Percentiles rank a stretch among this genome's conserved stretches.
Evolutionary conservation across 2,888 invertebrate genomes (phyloP).

Genomic region (Sipha maydis): DNA sequence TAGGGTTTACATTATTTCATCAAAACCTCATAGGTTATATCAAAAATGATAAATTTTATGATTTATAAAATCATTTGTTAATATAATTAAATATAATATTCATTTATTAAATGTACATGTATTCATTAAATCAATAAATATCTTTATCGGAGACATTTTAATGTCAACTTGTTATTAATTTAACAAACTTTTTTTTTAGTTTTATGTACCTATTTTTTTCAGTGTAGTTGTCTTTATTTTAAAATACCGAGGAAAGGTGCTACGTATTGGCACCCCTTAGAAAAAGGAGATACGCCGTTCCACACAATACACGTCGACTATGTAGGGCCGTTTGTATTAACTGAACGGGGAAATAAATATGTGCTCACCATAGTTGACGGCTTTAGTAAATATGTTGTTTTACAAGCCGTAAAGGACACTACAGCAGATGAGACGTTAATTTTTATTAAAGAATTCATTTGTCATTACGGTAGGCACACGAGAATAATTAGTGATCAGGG

Average conservation of each 20-base stretch:
- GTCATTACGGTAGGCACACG: slow-evolving; percentile 9
- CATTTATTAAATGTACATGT: too few species aligned
- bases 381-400: slow-evolving; percentile 2
- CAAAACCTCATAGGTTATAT: too few species aligned
- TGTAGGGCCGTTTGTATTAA: slow-evolving; percentile 13
- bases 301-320: slow-evolving; percentile 41
- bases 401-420: background rate
- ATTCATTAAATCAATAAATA: too few species aligned
- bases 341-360: slow-evolving; percentile 13
- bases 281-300: slow-evolving; percentile 12
- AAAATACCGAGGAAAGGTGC: background rate
- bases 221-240: slow-evolving; percentile 10
- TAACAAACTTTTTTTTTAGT: too few species aligned
- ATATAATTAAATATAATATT: too few species aligned
- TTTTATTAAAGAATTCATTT: slow-evolving; percentile 28
- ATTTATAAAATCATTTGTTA: too few species aligned
- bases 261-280: slow-evolving; percentile 2
- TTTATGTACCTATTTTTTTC: background rate
- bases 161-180: too few species aligned
- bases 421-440: background rate
- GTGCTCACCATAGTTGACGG: slow-evolving; percentile 18
- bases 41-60: too few species aligned
- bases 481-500: slow-evolving; percentile 44
- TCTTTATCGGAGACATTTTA: too few species aligned
- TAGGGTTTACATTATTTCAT: too few species aligned